Evolutionary conservation across 2,797 vertebrate genomes (phyloP).

Genomic region (Kryptopterus vitreolus): DNA sequence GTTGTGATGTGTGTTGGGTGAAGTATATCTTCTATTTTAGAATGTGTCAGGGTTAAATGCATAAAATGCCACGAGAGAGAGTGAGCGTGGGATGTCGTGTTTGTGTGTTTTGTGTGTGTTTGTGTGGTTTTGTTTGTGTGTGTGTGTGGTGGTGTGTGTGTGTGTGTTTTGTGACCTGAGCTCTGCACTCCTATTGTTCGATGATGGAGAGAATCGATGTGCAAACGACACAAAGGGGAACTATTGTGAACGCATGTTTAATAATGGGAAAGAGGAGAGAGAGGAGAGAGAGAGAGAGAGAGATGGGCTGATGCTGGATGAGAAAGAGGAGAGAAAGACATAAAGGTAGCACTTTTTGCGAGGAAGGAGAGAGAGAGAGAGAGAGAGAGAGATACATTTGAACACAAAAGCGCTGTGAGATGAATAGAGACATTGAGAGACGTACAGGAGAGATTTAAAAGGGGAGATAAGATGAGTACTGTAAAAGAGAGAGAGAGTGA

Average conservation of each 20-base stretch:
- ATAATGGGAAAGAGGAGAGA: constrained; percentile 14
- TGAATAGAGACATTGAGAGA: constrained; percentile 19
- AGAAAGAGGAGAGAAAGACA: background rate
- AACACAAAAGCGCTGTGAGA: background rate
- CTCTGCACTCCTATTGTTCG: constrained; percentile 33
- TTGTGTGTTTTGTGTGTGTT: background rate
- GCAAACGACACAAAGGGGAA: constrained; percentile 24
- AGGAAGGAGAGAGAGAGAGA: background rate
- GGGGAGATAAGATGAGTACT: background rate
- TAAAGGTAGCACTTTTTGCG: background rate
- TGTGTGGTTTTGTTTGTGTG: background rate
- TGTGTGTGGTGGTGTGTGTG: constrained; percentile 11
- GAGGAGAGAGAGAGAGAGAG: background rate
- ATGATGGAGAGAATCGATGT: constrained; percentile 35
- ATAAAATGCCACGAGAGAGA: background rate
- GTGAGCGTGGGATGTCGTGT: background rate
- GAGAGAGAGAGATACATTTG: background rate
- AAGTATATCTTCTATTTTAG: background rate
- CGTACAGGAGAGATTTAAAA: background rate
- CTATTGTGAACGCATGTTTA: constrained; percentile 27
- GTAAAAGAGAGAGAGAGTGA: background rate
- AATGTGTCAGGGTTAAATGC: background rate
- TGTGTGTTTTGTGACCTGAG: constrained; percentile 7
- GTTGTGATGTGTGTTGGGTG: too few species aligned
- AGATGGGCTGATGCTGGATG: background rate